Evolutionary conservation across 2,113 vertebrate species (phyloP), one percentile per base, ranked within the genome.

Genomic region (Climacteris rufus): DNA sequence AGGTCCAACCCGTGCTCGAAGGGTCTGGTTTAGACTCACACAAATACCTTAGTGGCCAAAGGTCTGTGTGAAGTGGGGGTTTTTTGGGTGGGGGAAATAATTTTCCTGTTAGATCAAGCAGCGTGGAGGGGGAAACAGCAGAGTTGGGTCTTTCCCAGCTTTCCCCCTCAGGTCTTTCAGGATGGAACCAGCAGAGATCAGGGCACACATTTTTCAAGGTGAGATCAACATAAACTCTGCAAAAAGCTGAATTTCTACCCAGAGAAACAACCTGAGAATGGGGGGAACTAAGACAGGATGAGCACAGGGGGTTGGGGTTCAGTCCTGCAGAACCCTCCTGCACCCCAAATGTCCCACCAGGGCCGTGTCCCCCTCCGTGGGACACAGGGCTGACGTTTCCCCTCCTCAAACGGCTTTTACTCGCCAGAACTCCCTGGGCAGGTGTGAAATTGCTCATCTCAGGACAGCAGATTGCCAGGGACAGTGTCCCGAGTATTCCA

Each of bases 51-150:
- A 45, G 66, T 25, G 54, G 71, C 11, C 25, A 17, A 60, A 89
- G n/a, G 24, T 31, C 27, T 2, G 2, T 0, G 1, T 17, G 45
- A 57, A 65, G 24, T 7, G 56, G 6, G 24, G 28, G 4, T 11
- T 45, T 60, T 56, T 9, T 8, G 1, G 6, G 14, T 0, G 0
- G n/a, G 1, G 30, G 53, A 44, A 0, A 2, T 11, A 30, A 52
- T 13, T 49, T 20, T 83, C 39, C 53, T 60, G 44, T 64, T 16
- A 30, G 21, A 45, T 30, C 33, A 45, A 42, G 20, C 7, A 6
- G 6, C 1, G 6, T 0, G 30, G 47, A 30, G 20, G 10, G 25
- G 16, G 28, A 72, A 61, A 1, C 42, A 53, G 59, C 16, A 27
- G 39, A 11, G 39, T 19, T 2, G 14, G 47, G n/a, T n/a, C n/a